Evolutionary conservation across 2,888 invertebrate species (phyloP).

Genomic region (Lacanobia oleracea): DNA sequence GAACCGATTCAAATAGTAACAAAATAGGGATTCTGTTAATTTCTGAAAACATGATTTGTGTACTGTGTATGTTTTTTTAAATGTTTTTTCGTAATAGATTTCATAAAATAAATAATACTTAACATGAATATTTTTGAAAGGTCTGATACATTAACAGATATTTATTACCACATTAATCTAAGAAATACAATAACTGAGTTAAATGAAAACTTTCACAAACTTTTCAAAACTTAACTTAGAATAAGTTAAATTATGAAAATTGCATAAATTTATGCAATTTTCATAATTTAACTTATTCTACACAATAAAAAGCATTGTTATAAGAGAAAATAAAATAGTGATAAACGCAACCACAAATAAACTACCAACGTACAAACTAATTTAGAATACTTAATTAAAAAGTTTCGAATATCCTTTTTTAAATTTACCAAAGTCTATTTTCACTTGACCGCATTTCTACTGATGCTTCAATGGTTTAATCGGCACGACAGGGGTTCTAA

Average conservation of each 20-base stretch:
- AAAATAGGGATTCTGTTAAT: neutral
- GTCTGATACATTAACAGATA: too few species aligned
- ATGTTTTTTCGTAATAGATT: neutral
- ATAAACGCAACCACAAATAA: neutral
- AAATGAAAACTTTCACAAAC: too few species aligned
- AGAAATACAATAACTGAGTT: too few species aligned
- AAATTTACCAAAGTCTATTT: neutral
- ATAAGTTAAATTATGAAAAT: too few species aligned
- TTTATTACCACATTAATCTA: too few species aligned
- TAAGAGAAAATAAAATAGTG: too few species aligned
- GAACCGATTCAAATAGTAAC: neutral
- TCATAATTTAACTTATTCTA: too few species aligned
- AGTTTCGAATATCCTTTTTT: neutral
- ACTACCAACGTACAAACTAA: neutral
- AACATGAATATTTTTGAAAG: too few species aligned
- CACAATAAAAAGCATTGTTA: too few species aligned
- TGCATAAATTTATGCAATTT: too few species aligned
- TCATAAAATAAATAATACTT: neutral
- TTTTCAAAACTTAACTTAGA: too few species aligned
- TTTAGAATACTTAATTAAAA: neutral
- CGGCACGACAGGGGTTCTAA: constrained; percentile 24
- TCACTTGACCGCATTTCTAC: constrained; percentile 22
- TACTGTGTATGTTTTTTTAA: neutral
- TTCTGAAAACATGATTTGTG: neutral
- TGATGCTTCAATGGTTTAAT: neutral